These are phyloP conservation scores for Phataginus tricuspis DNA, from an alignment of 2,797 vertebrate genomes.

Conservation along the genomic window DNA sequence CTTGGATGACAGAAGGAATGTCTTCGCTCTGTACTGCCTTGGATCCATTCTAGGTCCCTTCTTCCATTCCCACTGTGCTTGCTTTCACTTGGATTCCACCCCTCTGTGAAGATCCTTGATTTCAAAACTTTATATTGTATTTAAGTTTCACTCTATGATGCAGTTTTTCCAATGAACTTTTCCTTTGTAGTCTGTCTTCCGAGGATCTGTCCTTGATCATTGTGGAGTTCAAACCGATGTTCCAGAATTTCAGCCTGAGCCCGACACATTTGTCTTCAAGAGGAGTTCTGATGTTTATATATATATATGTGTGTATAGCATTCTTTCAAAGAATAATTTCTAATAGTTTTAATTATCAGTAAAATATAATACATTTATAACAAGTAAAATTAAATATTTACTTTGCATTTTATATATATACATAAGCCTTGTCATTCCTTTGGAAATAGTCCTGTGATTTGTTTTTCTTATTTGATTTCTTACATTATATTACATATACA, in stretches of 20 bases:
- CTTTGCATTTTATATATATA: background rate
- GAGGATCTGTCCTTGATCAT: background rate
- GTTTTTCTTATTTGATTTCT: background rate
- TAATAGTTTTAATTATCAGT: background rate
- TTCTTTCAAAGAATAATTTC: background rate
- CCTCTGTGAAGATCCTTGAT: background rate
- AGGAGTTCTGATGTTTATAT: background rate
- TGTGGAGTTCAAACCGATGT: too few species aligned
- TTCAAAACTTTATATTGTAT: background rate
- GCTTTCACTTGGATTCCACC: rapidly evolving
- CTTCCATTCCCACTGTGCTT: background rate
- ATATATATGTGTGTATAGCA: background rate
- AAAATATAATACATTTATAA: background rate
- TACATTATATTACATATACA: background rate
- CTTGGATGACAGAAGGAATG: background rate
- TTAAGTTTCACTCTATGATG: background rate
- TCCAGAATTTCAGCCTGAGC: background rate
- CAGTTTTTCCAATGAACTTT: background rate
- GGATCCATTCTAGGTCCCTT: background rate
- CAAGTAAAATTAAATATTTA: background rate
- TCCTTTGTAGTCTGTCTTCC: background rate
- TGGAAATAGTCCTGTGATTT: background rate
- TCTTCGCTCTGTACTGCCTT: background rate
- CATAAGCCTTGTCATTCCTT: background rate
- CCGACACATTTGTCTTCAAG: background rate